These are phyloP conservation scores for Habrosyne pyritoides DNA, from an alignment of 2,888 invertebrate species.

Conservation along the genomic window DNA sequence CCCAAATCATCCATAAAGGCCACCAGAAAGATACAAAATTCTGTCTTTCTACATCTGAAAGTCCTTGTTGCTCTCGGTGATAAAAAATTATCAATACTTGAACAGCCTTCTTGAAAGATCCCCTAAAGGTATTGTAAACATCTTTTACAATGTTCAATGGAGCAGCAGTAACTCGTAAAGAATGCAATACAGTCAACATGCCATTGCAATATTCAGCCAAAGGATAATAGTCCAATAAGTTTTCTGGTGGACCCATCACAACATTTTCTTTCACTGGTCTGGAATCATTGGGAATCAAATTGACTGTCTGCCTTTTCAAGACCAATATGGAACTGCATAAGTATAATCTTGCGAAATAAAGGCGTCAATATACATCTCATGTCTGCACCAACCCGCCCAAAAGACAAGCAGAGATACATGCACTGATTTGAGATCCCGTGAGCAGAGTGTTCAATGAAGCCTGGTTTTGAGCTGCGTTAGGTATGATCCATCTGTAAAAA, in stretches of 20 bases:
- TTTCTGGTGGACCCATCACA: conserved; percentile 89
- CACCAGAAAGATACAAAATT: conserved; percentile 90
- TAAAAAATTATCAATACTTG: conserved; percentile 89
- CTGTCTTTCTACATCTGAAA: conserved; percentile 90
- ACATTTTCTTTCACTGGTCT: conserved; percentile 72
- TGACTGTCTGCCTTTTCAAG: conserved; percentile 87
- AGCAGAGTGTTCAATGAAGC: no score
- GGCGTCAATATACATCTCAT: conserved; percentile 92
- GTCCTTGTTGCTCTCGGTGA: conserved; percentile 92
- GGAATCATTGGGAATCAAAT: conserved; percentile 86
- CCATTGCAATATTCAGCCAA: conserved; percentile 95
- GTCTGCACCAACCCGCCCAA: conserved; percentile 97
- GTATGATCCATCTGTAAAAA: no score
- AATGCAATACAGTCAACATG: conserved; percentile 91
- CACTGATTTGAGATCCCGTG: no score
- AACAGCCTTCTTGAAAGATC: conserved; percentile 87
- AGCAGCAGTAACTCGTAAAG: conserved; percentile 92
- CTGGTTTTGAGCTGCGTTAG: no score
- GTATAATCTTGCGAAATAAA: conserved; percentile 88
- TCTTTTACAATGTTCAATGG: conserved; percentile 90
- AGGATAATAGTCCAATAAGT: conserved; percentile 93
- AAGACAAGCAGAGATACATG: conserved; percentile 97
- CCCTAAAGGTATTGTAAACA: conserved; percentile 87
- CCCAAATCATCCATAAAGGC: conserved; percentile 92
- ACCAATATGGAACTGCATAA: conserved; percentile 85